A percentile compares a stretch with the other conserved stretches of the same genome.
Evolutionary conservation across 2,113 vertebrate genomes (phyloP).

Genomic region (Chelonoidis abingdonii): DNA sequence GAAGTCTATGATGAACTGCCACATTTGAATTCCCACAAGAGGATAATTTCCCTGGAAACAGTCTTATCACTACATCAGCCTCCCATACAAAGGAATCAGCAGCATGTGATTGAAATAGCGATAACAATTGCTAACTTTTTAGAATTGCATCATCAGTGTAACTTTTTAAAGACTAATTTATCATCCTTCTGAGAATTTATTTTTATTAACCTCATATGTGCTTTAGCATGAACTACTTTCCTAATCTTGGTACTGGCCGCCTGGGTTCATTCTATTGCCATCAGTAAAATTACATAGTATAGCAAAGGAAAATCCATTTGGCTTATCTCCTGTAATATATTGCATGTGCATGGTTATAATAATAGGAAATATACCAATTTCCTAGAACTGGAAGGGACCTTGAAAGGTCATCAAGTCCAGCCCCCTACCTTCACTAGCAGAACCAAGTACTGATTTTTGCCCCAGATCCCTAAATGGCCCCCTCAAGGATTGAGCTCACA

Average conservation of each 20-base stretch:
- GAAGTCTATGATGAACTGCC: not conserved
- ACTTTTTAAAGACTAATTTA: conserved; percentile 57
- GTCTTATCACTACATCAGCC: not conserved
- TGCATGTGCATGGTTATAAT: not conserved
- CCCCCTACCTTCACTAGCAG: too few species aligned
- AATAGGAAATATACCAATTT: too few species aligned
- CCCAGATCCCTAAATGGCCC: too few species aligned
- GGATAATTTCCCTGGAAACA: not conserved
- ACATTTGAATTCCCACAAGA: not conserved
- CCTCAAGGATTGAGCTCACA: too few species aligned
- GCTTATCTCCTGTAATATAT: not conserved
- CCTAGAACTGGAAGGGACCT: too few species aligned
- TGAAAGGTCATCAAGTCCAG: too few species aligned
- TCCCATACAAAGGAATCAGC: not conserved
- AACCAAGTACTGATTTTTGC: too few species aligned
- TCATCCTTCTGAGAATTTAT: not conserved
- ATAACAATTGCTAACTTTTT: conserved; percentile 4
- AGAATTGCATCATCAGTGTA: not conserved
- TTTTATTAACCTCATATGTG: conserved; percentile 11
- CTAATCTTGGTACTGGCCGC: not conserved
- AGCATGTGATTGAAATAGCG: not conserved
- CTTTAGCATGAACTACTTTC: conserved; percentile 15
- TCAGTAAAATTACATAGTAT: not conserved
- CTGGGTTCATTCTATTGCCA: not conserved
- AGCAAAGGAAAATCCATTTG: not conserved